Evolutionary conservation across 2,797 vertebrate species (phyloP).

Genomic region (Coreius guichenoti): DNA sequence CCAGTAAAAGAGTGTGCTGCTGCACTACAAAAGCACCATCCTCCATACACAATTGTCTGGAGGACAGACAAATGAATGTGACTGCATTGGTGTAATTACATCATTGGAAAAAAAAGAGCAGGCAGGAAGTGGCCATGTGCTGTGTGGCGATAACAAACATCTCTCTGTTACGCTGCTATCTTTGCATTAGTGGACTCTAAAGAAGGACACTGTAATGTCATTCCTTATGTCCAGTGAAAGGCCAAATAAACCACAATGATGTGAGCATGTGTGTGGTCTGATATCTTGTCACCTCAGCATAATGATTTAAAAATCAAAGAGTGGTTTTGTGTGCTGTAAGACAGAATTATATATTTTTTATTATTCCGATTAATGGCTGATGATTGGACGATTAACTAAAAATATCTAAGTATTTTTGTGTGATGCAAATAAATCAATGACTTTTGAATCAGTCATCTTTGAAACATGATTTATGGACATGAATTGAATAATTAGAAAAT

Average conservation of each 20-base stretch:
- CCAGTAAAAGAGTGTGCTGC: neutral
- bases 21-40: conserved; percentile 2
- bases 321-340: neutral
- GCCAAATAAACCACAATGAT: neutral
- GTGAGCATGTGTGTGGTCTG: neutral
- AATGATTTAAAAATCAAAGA: neutral
- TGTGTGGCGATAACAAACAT: conserved; percentile 44
- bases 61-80: conserved; percentile 40
- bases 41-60: neutral
- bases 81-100: conserved; percentile 36
- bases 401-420: neutral
- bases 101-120: conserved; percentile 43
- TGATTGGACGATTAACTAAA: neutral
- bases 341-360: neutral
- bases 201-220: conserved; percentile 33
- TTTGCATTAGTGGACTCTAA: conserved; percentile 21
- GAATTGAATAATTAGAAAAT: neutral
- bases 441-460: neutral
- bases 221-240: conserved; percentile 33
- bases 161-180: conserved; percentile 24
- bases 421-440: neutral
- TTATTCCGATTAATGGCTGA: neutral
- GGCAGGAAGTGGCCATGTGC: conserved; percentile 41
- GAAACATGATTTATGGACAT: neutral
- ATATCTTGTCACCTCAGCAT: neutral